These are phyloP conservation scores for Plebejus melissa DNA, from an alignment of 2,888 invertebrate genomes.

Conservation along the genomic window DNA sequence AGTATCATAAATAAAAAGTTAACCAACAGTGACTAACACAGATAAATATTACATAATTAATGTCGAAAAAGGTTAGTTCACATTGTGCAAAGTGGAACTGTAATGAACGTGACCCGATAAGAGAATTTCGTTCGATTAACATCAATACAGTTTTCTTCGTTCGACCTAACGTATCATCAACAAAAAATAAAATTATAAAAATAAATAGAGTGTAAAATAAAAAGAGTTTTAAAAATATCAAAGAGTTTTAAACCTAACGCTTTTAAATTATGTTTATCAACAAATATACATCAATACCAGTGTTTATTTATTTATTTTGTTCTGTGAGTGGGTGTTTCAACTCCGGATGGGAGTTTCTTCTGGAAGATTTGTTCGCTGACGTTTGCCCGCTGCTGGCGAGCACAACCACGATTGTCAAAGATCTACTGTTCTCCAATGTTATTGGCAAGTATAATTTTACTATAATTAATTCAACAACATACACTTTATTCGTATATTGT, in stretches of 20 bases:
- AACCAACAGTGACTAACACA: background rate
- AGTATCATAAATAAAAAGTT: background rate
- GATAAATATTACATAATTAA: slow-evolving; percentile 14
- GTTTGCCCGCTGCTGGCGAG: slow-evolving; percentile 56
- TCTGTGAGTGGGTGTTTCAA: slow-evolving; percentile 51
- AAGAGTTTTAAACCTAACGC: background rate
- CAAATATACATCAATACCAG: slow-evolving; percentile 41
- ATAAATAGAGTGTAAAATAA: no score
- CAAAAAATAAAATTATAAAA: background rate
- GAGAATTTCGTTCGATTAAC: slow-evolving; percentile 33
- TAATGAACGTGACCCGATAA: slow-evolving; percentile 58
- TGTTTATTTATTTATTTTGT: slow-evolving; percentile 44
- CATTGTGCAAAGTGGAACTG: slow-evolving; percentile 32
- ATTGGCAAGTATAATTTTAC: slow-evolving; percentile 47
- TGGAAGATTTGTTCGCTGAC: slow-evolving; percentile 53
- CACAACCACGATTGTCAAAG: slow-evolving; percentile 49
- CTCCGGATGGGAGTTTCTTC: slow-evolving; percentile 57
- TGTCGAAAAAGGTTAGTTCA: slow-evolving; percentile 13
- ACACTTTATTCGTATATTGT: no score
- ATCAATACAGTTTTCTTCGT: slow-evolving; percentile 7
- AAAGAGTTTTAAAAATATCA: no score
- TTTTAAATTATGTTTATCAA: slow-evolving; percentile 34
- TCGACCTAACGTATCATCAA: slow-evolving; percentile 12
- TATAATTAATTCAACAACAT: background rate
- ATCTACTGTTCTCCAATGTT: slow-evolving; percentile 49